Conservation (phyloP, 2,888 invertebrate genomes). For the Drosophila parthenogenetica region DNA sequence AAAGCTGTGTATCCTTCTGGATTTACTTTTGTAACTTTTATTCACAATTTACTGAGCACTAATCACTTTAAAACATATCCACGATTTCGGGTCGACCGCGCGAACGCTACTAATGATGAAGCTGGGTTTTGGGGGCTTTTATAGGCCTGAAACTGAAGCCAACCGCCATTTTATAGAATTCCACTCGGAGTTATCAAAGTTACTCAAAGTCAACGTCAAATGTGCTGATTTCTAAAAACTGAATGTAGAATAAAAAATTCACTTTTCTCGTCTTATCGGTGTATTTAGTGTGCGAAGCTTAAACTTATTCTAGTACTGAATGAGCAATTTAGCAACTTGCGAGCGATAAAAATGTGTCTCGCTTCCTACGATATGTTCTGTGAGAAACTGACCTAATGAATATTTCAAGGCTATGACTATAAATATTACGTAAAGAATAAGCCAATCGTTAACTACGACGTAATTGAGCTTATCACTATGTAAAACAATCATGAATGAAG, state of each 20-base stretch:
- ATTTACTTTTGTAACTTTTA: constrained; percentile 25
- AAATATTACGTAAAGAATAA: constrained; percentile 29
- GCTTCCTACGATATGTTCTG: constrained; percentile 21
- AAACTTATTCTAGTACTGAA: constrained; percentile 33
- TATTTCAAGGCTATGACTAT: constrained; percentile 41
- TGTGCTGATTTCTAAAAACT: constrained; percentile 36
- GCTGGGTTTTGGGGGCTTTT: constrained; percentile 47
- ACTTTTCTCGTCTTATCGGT: constrained; percentile 60
- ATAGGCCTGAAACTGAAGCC: constrained; percentile 43
- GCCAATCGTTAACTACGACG: constrained; percentile 40
- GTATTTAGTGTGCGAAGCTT: constrained; percentile 57
- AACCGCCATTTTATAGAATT: constrained; percentile 52
- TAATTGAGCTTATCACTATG: constrained; percentile 41
- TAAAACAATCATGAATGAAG: constrained; percentile 30
- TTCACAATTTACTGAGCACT: not conserved
- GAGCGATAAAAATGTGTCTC: constrained; percentile 57
- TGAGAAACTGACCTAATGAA: constrained; percentile 47
- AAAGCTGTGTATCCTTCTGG: constrained; percentile 26
- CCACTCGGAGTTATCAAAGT: constrained; percentile 26
- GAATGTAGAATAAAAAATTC: constrained; percentile 33
- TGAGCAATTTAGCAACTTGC: constrained; percentile 34
- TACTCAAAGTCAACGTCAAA: constrained; percentile 29
- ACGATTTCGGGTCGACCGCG: constrained; percentile 36
- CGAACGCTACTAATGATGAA: constrained; percentile 57
- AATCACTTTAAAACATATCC: constrained; percentile 37